A percentile compares a stretch with the other conserved stretches of the same genome.
Evolutionary conservation across 2,113 vertebrate genomes (phyloP).

Genomic region (Anarhynchus alexandrinus): DNA sequence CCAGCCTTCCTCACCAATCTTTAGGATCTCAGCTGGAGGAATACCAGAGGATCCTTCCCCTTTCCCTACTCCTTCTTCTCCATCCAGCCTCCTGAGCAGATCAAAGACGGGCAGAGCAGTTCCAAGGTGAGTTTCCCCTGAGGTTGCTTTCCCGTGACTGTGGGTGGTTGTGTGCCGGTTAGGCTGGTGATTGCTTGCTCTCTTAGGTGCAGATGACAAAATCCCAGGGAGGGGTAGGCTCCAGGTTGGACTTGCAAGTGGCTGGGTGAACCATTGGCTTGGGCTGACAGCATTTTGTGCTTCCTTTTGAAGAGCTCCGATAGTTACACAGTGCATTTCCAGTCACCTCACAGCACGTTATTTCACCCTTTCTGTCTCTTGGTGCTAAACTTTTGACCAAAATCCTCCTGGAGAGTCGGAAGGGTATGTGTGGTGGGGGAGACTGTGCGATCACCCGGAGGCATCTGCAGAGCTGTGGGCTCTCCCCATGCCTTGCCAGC

Average conservation of each 20-base stretch:
- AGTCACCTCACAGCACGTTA: not conserved
- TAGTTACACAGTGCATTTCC: not conserved
- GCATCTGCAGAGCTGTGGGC: not conserved
- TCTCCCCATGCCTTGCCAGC: not conserved
- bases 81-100: not conserved
- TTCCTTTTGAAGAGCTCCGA: not conserved
- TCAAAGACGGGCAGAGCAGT: not conserved
- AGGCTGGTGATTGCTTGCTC: not conserved
- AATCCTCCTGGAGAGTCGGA: not conserved
- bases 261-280: not conserved
- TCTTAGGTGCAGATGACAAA: not conserved
- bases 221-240: not conserved
- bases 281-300: not conserved
- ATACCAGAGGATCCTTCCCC: not conserved
- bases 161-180: not conserved
- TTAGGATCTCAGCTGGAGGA: constrained; percentile 44
- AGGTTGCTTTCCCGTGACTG: not conserved
- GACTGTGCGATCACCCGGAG: not conserved
- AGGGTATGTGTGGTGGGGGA: not conserved
- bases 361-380: not conserved
- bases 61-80: not conserved
- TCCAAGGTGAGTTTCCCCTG: constrained; percentile 42
- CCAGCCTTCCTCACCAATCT: constrained; percentile 46
- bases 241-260: not conserved
- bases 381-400: constrained; percentile 21